Percentiles rank a stretch among this genome's conserved stretches.
Evolutionary conservation across 2,797 vertebrate genomes (phyloP).

Genomic region (Corythornis leucogaster): DNA sequence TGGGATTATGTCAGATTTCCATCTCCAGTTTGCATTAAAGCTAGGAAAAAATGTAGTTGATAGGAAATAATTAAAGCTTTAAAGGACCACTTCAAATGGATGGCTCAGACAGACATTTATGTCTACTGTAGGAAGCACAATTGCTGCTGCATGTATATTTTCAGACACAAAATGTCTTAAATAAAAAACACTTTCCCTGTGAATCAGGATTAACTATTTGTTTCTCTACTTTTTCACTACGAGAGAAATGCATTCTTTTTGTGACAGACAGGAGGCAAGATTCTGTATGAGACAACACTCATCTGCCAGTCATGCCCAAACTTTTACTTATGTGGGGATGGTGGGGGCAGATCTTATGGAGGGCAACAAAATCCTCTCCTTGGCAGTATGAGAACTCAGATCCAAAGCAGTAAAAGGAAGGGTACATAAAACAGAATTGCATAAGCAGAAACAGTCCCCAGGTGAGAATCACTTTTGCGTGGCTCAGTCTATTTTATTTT

Average conservation of each 20-base stretch:
- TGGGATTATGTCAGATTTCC: not conserved
- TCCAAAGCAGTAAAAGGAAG: not conserved
- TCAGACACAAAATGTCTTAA: not conserved
- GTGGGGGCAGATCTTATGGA: not conserved
- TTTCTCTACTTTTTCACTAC: not conserved
- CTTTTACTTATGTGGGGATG: not conserved
- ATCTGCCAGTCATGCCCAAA: not conserved
- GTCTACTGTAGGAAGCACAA: not conserved
- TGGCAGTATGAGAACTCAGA: not conserved
- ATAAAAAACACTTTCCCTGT: not conserved
- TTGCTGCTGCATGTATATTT: not conserved
- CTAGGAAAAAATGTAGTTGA: not conserved
- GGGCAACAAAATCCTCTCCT: not conserved
- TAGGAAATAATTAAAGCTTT: conserved; percentile 1
- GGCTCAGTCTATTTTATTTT: not conserved
- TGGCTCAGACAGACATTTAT: not conserved
- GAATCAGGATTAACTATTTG: not conserved
- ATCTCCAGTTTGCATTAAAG: not conserved
- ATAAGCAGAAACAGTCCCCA: not conserved
- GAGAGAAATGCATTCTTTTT: not conserved
- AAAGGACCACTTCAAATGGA: not conserved
- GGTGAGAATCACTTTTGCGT: not conserved
- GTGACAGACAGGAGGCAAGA: not conserved
- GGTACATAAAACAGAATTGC: not conserved
- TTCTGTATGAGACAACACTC: not conserved